Percentiles rank a stretch among this genome's conserved stretches.
phyloP scores from a whole-genome alignment of 2,113 vertebrate genomes.

The Cyprinus carpio region DNA sequence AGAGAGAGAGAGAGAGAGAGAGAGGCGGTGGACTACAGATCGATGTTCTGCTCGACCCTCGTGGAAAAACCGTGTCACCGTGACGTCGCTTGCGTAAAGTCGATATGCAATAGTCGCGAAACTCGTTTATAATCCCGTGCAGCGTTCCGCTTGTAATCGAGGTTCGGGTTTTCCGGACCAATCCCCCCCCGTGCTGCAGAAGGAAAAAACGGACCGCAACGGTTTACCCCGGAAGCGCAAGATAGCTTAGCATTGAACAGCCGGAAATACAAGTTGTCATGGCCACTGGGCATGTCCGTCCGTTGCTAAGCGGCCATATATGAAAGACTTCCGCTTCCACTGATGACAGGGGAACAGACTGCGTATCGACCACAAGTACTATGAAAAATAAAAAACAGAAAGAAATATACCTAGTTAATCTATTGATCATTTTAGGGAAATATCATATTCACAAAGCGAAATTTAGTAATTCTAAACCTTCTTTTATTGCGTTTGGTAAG shows the following conservation, averaged over 20 bases:
- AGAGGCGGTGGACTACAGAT: constrained; percentile 64
- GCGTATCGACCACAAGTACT: background rate
- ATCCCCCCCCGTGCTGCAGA: constrained; percentile 64
- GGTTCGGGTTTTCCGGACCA: constrained; percentile 57
- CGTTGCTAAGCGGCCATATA: constrained; percentile 11
- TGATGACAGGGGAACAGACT: background rate
- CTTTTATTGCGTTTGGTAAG: no score
- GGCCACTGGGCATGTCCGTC: background rate
- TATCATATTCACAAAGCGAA: no score
- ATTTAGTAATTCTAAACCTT: no score
- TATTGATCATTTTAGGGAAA: no score
- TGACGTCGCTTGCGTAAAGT: constrained; percentile 64
- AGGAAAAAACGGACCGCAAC: constrained; percentile 64
- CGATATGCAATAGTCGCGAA: constrained; percentile 61
- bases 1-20: constrained; percentile 33
- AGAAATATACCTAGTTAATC: no score
- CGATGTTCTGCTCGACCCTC: constrained; percentile 71
- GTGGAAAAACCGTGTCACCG: constrained; percentile 66
- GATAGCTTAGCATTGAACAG: constrained; percentile 32
- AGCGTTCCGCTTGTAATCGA: constrained; percentile 43
- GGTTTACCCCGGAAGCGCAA: constrained; percentile 71
- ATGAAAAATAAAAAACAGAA: no score
- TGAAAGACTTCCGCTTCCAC: background rate
- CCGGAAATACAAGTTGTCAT: constrained; percentile 3
- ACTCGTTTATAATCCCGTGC: constrained; percentile 47